Percentiles rank a stretch among this genome's conserved stretches.
Conservation (phyloP, 2,888 invertebrate species). For the Patella depressa region DNA sequence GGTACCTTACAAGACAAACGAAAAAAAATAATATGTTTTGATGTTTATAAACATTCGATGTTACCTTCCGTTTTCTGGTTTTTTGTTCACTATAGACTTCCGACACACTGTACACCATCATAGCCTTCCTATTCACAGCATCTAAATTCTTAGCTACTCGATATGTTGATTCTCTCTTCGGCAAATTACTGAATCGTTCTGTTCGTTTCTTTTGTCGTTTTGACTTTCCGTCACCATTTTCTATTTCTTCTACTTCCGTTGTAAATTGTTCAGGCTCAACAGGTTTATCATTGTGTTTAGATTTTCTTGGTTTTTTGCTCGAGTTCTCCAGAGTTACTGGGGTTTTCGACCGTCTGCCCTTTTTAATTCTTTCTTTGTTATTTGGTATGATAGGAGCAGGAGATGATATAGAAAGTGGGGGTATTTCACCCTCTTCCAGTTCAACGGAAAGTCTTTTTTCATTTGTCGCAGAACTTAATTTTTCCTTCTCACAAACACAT, state of each 20-base stretch:
- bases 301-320: neutral
- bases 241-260: neutral
- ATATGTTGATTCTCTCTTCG: constrained; percentile 55
- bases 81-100: constrained; percentile 54
- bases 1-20: too few relatives aligned
- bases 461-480: neutral
- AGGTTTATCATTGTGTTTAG: neutral
- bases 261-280: neutral
- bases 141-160: constrained; percentile 61
- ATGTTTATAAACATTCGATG: too few relatives aligned
- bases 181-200: constrained; percentile 43
- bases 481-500: constrained; percentile 34
- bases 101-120: constrained; percentile 58
- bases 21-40: too few relatives aligned
- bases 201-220: constrained; percentile 18
- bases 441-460: neutral
- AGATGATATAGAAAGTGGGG: neutral
- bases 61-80: constrained; percentile 29
- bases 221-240: neutral
- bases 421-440: neutral
- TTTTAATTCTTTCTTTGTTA: neutral
- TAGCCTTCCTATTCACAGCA: constrained; percentile 61
- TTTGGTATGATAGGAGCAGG: too few relatives aligned
- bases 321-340: neutral
- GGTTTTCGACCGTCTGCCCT: neutral